Evolutionary conservation across 1,140 invertebrate species (phyloP).

Genomic region (Drosophila navojoa): DNA sequence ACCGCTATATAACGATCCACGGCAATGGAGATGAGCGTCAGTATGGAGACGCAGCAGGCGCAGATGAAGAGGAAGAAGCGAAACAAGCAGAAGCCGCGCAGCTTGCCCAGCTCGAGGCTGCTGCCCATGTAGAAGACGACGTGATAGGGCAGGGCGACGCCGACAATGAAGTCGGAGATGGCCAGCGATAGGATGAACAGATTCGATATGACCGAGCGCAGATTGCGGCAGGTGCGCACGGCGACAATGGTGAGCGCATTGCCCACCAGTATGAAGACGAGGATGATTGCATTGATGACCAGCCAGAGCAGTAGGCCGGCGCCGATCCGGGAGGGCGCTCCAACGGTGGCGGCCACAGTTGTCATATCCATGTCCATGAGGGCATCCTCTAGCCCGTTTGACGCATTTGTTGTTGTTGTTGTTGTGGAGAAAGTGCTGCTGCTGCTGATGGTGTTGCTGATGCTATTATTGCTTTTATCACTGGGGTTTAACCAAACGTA

Average conservation of each 20-base stretch:
- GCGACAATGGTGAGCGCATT: slow-evolving; percentile 90
- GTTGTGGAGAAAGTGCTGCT: not conserved
- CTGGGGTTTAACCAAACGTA: slow-evolving; percentile 25
- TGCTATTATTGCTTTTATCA: not conserved
- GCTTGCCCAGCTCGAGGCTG: slow-evolving; percentile 85
- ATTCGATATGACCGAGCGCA: slow-evolving; percentile 86
- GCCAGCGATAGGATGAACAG: slow-evolving; percentile 90
- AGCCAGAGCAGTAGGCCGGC: slow-evolving; percentile 84
- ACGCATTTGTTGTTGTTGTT: not conserved
- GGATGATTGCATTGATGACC: slow-evolving; percentile 87
- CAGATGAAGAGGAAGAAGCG: slow-evolving; percentile 89
- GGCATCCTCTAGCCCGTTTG: not conserved
- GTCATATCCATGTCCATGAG: slow-evolving; percentile 2
- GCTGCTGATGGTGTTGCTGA: not conserved
- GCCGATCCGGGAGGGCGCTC: slow-evolving; percentile 1
- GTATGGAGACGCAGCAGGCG: slow-evolving; percentile 90
- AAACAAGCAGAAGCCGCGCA: slow-evolving; percentile 87
- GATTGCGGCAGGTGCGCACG: slow-evolving; percentile 87
- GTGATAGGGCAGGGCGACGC: slow-evolving; percentile 89
- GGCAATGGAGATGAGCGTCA: slow-evolving; percentile 92
- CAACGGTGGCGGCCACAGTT: not conserved
- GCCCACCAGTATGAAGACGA: slow-evolving; percentile 87
- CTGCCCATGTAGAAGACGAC: slow-evolving; percentile 88
- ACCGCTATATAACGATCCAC: slow-evolving; percentile 93
- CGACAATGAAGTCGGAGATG: slow-evolving; percentile 89